Base-by-base conservation (phyloP, 2,888 invertebrate genomes). In the Lasioglossum lativentre region DNA sequence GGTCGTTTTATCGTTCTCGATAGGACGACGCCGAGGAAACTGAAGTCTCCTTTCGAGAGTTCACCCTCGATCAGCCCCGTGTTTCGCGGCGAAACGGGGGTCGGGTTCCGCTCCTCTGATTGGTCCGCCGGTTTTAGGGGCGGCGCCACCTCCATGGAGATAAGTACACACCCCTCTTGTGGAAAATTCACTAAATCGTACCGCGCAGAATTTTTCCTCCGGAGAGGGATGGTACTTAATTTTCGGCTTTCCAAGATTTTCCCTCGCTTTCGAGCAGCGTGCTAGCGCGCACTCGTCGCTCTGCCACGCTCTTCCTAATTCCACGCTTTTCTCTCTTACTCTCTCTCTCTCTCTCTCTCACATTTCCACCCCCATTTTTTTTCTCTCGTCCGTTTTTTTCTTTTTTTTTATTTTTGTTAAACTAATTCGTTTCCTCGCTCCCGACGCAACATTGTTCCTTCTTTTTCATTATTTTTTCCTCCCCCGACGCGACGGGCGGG, bases 131-230 rank as follows among this genome's bases (percentile, higher is more conserved):
- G 16, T 78, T 68, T 59, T 68, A 73, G 78, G 74, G 79, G 87
- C 72, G 90, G 75, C 27, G 30, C 87, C 73, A 80, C 68, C 42
- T 42, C 75, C 75, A 72, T 73, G 84, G 85, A 81, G 80, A 82
- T 85, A 85, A 83, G 88, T 80, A 85, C 87, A 86, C 86, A 86
- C 86, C 86, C 85, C 85, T 86, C 77, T 86, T 74, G 81, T 86
- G 86, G 86, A 86, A 86, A 86, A 86, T 86, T 86, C 86, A 76
- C 86, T 86, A 86, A 88, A 88, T 88, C 88, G 80, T 84, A 80
- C 72, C 78, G 82, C 80, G 88, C 77, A 85, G 79, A 87, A 73
- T 77, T 77, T 81, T 81, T 78, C 76, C 63, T 84, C 85, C 68
- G 56, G 80, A 86, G 86, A 80, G 72, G 59, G 80, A 63, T 56